Conservation (phyloP, 1,140 invertebrate genomes). For the Portunus trituberculatus region DNA sequence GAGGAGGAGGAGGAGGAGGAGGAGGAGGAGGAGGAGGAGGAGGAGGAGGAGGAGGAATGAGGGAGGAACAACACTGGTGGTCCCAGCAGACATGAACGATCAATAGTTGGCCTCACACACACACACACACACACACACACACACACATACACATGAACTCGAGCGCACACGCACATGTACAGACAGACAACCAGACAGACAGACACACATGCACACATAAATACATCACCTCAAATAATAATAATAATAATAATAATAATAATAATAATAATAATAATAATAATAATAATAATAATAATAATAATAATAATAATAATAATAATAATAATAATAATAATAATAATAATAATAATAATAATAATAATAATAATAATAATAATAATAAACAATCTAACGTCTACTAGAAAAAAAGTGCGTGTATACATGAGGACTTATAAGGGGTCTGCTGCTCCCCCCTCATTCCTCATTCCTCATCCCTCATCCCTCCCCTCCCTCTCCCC, state of each 20-base stretch:
- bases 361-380: no score
- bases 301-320: no score
- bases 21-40: not conserved
- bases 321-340: no score
- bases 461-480: not conserved
- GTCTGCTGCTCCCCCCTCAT: not conserved
- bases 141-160: not conserved
- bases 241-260: no score
- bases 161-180: not conserved
- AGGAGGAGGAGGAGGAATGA: conserved; percentile 38
- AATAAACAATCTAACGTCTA: not conserved
- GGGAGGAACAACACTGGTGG: conserved; percentile 35
- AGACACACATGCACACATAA: not conserved
- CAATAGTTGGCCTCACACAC: conserved; percentile 53
- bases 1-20: not conserved
- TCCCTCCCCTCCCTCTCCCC: no score
- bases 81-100: conserved; percentile 33
- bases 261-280: no score
- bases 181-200: not conserved
- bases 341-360: no score
- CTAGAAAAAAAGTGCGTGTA: not conserved
- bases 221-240: no score
- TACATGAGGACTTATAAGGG: not conserved
- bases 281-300: no score
- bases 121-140: conserved; percentile 25